phyloP scores from a whole-genome alignment of 2,797 vertebrate species.

The Poeciliopsis presidionis region DNA sequence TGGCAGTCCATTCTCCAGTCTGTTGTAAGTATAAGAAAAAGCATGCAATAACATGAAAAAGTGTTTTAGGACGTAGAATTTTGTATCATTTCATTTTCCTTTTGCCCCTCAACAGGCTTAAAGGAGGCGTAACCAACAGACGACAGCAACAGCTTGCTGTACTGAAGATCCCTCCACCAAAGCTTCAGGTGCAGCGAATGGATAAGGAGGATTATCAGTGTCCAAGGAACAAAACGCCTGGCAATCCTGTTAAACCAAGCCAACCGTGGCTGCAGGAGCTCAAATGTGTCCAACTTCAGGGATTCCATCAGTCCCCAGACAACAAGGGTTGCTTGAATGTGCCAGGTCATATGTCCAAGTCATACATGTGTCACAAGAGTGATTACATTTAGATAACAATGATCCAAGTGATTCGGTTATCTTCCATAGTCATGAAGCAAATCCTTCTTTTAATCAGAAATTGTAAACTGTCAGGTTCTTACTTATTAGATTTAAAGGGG shows the following conservation, averaged over 20 bases:
- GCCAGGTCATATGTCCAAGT: conserved; percentile 1
- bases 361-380: background rate
- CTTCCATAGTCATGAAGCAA: background rate
- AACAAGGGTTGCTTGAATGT: conserved; percentile 22
- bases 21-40: background rate
- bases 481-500: background rate
- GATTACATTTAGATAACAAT: background rate
- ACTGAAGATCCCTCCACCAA: conserved; percentile 40
- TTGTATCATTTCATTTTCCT: conserved; percentile 14
- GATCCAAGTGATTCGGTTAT: background rate
- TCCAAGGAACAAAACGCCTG: conserved; percentile 57
- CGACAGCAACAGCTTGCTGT: conserved; percentile 27
- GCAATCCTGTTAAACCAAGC: conserved; percentile 71
- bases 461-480: background rate
- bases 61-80: background rate
- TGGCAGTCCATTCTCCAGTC: background rate
- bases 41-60: background rate
- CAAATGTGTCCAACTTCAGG: conserved; percentile 29
- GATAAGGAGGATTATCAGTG: conserved; percentile 73
- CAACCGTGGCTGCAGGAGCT: conserved; percentile 30
- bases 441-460: background rate
- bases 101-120: conserved; percentile 27
- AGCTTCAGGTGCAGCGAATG: conserved; percentile 71
- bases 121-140: conserved; percentile 11
- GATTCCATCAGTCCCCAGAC: conserved; percentile 44